Percentiles rank a stretch among this genome's conserved stretches.
These are phyloP conservation scores for Syrista parreyssii DNA, from an alignment of 2,888 invertebrate genomes.

Conservation along the genomic window DNA sequence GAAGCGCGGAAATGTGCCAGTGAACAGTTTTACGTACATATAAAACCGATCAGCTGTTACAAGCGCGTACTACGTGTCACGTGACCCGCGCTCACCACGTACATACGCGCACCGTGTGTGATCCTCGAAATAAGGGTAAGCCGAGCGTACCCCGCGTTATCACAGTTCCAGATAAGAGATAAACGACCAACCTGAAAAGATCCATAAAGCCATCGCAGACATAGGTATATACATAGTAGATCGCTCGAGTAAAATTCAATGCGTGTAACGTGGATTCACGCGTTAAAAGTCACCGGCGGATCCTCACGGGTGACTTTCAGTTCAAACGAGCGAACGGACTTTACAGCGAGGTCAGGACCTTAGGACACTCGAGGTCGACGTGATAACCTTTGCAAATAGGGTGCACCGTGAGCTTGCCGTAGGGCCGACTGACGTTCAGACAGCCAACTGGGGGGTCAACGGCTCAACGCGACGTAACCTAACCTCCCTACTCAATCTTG, in stretches of 20 bases:
- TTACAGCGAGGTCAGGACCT: not conserved
- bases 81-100: not conserved
- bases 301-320: no score
- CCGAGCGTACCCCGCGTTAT: not conserved
- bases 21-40: not conserved
- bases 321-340: not conserved
- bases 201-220: not conserved
- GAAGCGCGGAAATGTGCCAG: not conserved
- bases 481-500: not conserved
- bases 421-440: not conserved
- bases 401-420: slow-evolving; percentile 14
- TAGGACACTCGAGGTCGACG: slow-evolving; percentile 41
- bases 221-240: not conserved
- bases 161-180: not conserved
- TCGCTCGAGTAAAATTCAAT: not conserved
- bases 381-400: slow-evolving; percentile 49
- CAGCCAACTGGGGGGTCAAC: slow-evolving; percentile 27
- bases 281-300: not conserved
- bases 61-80: not conserved
- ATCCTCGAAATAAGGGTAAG: not conserved
- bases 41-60: not conserved
- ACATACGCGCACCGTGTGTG: not conserved
- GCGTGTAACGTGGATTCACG: not conserved
- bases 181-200: not conserved
- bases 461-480: slow-evolving; percentile 20